Evolutionary conservation across 2,888 invertebrate species (phyloP), one percentile per base, ranked within the genome.

Genomic region (Willowsia nigromaculata): DNA sequence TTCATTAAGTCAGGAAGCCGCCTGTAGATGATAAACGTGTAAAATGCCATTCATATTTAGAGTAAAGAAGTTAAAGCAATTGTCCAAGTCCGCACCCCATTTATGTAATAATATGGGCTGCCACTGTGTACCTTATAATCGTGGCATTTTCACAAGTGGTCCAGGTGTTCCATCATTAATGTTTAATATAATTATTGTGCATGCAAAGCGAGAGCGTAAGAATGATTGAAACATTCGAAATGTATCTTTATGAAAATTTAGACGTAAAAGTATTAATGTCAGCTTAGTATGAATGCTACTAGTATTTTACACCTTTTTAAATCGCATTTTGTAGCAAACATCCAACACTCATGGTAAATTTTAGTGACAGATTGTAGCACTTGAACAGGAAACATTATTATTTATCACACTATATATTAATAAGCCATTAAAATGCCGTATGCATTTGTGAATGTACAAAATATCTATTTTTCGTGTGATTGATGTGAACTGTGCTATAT

Each of bases 1-100:
- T 88, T 74, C 83, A 83, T 88, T 76, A 88, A 88, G 65, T 43
- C 88, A 83, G 88, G 88, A 76, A 88, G 88, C 88, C 88, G 88
- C 22, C 82, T 88, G 43, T 88, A 83, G 74, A 71, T 82, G 84
- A 84, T 71, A 50, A 50, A 59, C 47, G 27, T 56, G 11, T 86
- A 62, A 25, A 37, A 59, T 74, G 85, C 85, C 71, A 78, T 78
- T 85, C n/a, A n/a, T 68, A 43, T 85, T 43, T 78, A 76, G 53
- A 76, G 62, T 82, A 65, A 50, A 25, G 3, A 43, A 9, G 13
- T 71, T 30, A 15, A n/a, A 15, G 18, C 22, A 18, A 3, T 27
- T 76, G 76, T 53, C 76, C 76, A 50, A 30, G 53, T 76, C 76
- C 18, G 33, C 53, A 18, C 30, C 27, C 18, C 30, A 50, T 9